Evolutionary conservation across 2,113 vertebrate species (phyloP).

Genomic region (Aptenodytes forsteri): DNA sequence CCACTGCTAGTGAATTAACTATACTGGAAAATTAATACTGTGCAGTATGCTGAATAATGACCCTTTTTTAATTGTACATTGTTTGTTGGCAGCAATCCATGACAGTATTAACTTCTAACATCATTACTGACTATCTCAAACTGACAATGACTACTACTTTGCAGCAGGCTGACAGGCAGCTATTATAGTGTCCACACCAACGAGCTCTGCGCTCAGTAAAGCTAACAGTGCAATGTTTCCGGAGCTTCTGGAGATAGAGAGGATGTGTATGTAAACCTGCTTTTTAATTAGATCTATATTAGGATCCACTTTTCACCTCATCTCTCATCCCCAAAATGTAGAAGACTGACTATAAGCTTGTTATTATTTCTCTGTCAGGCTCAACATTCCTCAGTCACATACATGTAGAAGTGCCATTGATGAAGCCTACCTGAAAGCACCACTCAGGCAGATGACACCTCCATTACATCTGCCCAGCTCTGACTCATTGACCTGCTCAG

Average conservation of each 20-base stretch:
- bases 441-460: fast-evolving
- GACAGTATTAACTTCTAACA: neutral
- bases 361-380: neutral
- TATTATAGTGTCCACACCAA: neutral
- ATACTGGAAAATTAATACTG: neutral
- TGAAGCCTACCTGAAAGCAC: neutral
- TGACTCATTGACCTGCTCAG: neutral
- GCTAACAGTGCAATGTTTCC: neutral
- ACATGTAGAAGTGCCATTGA: neutral
- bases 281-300: neutral
- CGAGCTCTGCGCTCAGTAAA: neutral
- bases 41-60: neutral
- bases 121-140: neutral
- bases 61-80: neutral
- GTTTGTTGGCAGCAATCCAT: neutral
- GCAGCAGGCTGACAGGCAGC: neutral
- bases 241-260: neutral
- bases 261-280: neutral
- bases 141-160: neutral
- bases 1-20: neutral
- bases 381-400: neutral
- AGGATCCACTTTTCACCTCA: neutral
- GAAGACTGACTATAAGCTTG: neutral
- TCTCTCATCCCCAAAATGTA: neutral
- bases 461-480: neutral